These are phyloP conservation scores for Zapornia atra DNA, from an alignment of 2,113 vertebrate species.

Conservation along the genomic window DNA sequence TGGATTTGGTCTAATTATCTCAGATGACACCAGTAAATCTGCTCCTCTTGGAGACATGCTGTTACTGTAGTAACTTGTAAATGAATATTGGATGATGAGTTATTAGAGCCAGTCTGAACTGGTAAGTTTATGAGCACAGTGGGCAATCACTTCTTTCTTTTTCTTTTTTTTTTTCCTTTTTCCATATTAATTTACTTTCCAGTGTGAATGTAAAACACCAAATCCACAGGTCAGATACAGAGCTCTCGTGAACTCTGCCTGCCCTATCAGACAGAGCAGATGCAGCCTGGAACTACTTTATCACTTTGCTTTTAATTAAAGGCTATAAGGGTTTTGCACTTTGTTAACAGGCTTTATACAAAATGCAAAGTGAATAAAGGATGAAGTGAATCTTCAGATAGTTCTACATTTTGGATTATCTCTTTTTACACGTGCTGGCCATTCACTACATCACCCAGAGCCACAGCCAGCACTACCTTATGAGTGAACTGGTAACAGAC, in stretches of 20 bases:
- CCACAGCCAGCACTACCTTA: neutral
- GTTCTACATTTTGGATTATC: neutral
- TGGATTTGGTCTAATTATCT: slow-evolving; percentile 64
- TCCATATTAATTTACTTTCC: neutral
- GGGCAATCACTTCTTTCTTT: slow-evolving; percentile 7
- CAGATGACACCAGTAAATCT: slow-evolving; percentile 56
- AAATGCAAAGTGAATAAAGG: slow-evolving; percentile 21
- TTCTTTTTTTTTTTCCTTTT: neutral
- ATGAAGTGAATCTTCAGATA: neutral
- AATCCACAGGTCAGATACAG: slow-evolving; percentile 20
- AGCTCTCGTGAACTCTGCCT: neutral
- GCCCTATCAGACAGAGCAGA: slow-evolving; percentile 25
- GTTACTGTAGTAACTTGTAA: slow-evolving; percentile 70
- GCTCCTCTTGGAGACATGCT: slow-evolving; percentile 49
- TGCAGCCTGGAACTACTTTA: neutral
- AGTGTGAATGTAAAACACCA: neutral
- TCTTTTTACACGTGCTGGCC: neutral
- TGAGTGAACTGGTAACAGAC: neutral
- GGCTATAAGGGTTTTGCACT: neutral
- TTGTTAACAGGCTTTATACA: neutral
- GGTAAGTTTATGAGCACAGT: slow-evolving; percentile 53
- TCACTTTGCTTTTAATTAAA: slow-evolving; percentile 40
- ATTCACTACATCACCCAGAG: neutral
- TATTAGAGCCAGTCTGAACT: slow-evolving; percentile 45
- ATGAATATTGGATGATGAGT: slow-evolving; percentile 68